Percentiles rank a stretch among this genome's conserved stretches.
Evolutionary conservation across 2,888 invertebrate genomes (phyloP).

Genomic region (Nematopogon swammerdamellus): DNA sequence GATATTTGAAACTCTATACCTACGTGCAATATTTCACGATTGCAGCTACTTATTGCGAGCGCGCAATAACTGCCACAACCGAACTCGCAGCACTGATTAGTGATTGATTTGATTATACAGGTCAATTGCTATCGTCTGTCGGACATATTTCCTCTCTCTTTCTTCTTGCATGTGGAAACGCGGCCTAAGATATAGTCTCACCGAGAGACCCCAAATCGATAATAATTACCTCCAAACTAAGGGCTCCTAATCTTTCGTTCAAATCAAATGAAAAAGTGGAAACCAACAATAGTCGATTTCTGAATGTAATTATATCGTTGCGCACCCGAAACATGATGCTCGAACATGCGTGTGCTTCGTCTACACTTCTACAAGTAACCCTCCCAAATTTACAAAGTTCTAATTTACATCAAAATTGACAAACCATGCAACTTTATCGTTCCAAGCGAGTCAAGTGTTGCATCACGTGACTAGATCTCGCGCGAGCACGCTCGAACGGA

Average conservation of each 20-base stretch:
- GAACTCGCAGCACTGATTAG: too few relatives aligned
- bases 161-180: too few relatives aligned
- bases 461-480: constrained; percentile 17
- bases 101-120: too few relatives aligned
- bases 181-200: too few relatives aligned
- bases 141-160: too few relatives aligned
- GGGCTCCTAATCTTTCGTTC: neutral
- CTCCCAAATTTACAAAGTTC: neutral
- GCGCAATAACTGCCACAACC: too few relatives aligned
- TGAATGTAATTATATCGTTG: neutral
- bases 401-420: neutral
- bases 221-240: too few relatives aligned
- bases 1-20: too few relatives aligned
- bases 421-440: neutral
- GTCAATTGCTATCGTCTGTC: too few relatives aligned
- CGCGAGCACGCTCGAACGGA: constrained; percentile 20
- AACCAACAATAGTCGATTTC: neutral
- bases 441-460: neutral
- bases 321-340: neutral
- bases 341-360: neutral
- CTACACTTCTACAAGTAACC: neutral
- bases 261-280: neutral
- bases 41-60: too few relatives aligned
- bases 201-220: too few relatives aligned
- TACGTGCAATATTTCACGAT: too few relatives aligned